These are phyloP conservation scores for Lomographa bimaculata DNA, from an alignment of 2,888 invertebrate genomes.

Conservation along the genomic window DNA sequence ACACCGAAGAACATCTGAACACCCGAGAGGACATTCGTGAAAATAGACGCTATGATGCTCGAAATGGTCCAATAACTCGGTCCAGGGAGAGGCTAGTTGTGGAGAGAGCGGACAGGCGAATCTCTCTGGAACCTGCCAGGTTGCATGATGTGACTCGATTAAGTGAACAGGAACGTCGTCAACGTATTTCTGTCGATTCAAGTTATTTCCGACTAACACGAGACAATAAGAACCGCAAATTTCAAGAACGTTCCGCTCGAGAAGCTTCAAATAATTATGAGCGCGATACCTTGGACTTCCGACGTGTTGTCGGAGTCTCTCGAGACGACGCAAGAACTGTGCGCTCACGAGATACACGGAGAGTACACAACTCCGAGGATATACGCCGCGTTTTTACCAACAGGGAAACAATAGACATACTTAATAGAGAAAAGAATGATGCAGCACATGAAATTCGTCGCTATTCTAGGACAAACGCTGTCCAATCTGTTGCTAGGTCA, in stretches of 20 bases:
- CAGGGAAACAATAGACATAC: slow-evolving; percentile 9
- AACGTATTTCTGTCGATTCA: slow-evolving; percentile 5
- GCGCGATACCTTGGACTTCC: slow-evolving; percentile 20
- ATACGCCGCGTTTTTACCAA: slow-evolving; percentile 9
- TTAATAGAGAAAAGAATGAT: slow-evolving; percentile 13
- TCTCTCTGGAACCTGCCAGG: slow-evolving; percentile 11
- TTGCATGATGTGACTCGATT: slow-evolving; percentile 6
- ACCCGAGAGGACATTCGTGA: slow-evolving; percentile 35
- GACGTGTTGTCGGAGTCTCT: slow-evolving; percentile 18
- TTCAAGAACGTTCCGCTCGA: slow-evolving; percentile 11
- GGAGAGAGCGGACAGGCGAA: slow-evolving; percentile 16
- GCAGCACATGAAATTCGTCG: slow-evolving; percentile 15
- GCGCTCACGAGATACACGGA: slow-evolving; percentile 7
- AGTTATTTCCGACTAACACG: slow-evolving; percentile 12
- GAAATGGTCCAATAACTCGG: slow-evolving; percentile 23
- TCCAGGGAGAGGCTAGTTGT: slow-evolving; percentile 13
- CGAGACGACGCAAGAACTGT: slow-evolving; percentile 7
- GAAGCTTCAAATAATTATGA: slow-evolving; percentile 18
- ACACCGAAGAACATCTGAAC: slow-evolving; percentile 21
- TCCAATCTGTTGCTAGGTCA: slow-evolving; percentile 11
- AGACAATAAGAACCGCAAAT: slow-evolving; percentile 13
- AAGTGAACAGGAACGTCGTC: slow-evolving; percentile 16
- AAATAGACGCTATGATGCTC: slow-evolving; percentile 40
- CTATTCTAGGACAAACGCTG: slow-evolving; percentile 13
- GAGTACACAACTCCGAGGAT: slow-evolving; percentile 14